Percentiles rank a stretch among this genome's conserved stretches.
phyloP scores from a whole-genome alignment of 2,888 invertebrate genomes.

The Erynnis tages region DNA sequence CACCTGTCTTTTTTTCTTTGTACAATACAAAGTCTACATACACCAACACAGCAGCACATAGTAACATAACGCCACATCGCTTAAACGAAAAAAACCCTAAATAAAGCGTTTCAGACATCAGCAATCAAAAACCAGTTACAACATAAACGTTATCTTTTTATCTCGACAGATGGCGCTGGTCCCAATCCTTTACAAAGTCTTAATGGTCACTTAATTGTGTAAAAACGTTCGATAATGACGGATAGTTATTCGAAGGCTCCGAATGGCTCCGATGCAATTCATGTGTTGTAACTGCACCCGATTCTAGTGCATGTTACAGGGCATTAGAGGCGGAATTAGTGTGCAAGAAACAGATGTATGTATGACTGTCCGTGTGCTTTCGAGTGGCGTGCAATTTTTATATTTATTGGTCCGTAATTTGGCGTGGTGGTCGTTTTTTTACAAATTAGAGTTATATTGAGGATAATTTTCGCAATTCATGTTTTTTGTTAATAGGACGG shows the following conservation, averaged over 20 bases:
- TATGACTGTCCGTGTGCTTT: slow-evolving; percentile 3
- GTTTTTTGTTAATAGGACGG: not conserved
- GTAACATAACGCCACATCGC: too few relatives aligned
- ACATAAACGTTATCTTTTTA: slow-evolving; percentile 20
- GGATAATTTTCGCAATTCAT: too few relatives aligned
- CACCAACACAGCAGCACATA: too few relatives aligned
- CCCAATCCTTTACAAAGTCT: slow-evolving; percentile 20
- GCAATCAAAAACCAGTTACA: slow-evolving; percentile 21
- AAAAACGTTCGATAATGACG: slow-evolving; percentile 34
- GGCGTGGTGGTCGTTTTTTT: not conserved
- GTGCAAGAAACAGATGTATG: not conserved
- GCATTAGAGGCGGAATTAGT: slow-evolving; percentile 11
- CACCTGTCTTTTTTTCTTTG: too few relatives aligned
- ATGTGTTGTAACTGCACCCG: slow-evolving; percentile 15
- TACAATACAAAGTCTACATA: too few relatives aligned
- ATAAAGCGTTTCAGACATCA: not conserved
- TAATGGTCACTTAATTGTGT: slow-evolving; percentile 32
- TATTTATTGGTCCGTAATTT: slow-evolving; percentile 12
- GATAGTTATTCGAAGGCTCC: slow-evolving; percentile 37
- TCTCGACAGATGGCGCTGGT: slow-evolving; percentile 22
- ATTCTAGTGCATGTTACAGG: slow-evolving; percentile 12
- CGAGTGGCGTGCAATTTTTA: slow-evolving; percentile 3
- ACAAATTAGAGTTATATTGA: too few relatives aligned
- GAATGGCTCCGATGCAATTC: slow-evolving; percentile 12
- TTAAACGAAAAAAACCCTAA: too few relatives aligned